phyloP scores from a whole-genome alignment of 2,113 vertebrate species.

The Miniopterus natalensis region DNA sequence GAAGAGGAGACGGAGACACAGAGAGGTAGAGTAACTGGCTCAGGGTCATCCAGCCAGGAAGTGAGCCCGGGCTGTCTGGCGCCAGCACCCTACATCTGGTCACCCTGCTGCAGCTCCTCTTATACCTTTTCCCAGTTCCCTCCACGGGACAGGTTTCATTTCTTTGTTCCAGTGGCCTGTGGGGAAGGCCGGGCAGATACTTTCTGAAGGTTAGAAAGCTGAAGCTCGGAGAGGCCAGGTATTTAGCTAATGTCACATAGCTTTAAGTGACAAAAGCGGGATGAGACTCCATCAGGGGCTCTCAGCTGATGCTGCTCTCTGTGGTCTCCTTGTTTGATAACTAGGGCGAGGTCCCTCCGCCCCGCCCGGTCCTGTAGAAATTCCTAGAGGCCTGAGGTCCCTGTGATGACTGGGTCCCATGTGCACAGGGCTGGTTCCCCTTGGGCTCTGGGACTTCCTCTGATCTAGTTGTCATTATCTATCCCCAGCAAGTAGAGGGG shows the following conservation, averaged over 20 bases:
- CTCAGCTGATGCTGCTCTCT: neutral
- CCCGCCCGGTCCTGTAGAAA: neutral
- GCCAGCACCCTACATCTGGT: neutral
- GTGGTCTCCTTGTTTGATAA: neutral
- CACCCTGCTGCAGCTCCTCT: no score
- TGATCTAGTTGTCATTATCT: neutral
- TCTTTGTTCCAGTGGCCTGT: neutral
- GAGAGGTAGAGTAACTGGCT: neutral
- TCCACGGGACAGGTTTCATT: rapidly evolving
- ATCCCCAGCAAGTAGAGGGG: neutral
- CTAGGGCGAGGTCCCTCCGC: neutral
- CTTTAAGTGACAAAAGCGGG: neutral
- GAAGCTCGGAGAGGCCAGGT: neutral
- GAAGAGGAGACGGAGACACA: neutral
- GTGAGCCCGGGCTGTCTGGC: neutral
- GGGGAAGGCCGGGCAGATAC: neutral
- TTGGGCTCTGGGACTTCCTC: neutral
- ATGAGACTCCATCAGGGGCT: neutral
- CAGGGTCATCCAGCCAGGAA: neutral
- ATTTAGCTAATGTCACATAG: neutral
- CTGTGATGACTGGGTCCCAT: neutral
- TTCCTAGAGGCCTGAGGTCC: neutral
- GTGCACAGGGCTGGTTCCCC: neutral
- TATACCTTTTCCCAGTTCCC: neutral
- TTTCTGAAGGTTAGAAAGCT: neutral